A percentile compares a stretch with the other conserved stretches of the same genome.
Conservation (phyloP, 2,113 vertebrate genomes). For the Gavia stellata region DNA sequence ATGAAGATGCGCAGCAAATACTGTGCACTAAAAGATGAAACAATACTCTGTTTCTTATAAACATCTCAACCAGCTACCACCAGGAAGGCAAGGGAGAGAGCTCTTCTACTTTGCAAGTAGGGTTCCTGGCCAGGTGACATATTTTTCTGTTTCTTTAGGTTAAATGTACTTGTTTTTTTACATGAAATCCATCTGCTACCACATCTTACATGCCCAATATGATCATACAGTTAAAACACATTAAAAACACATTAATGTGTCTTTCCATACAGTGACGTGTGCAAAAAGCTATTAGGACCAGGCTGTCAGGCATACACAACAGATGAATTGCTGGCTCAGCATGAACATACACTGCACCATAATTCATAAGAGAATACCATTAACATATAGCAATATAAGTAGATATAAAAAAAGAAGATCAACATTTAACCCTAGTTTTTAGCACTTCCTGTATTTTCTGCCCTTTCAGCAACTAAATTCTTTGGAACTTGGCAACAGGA, state of each 20-base stretch:
- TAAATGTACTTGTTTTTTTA: background rate
- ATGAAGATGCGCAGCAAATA: background rate
- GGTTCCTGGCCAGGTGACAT: background rate
- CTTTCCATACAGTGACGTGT: background rate
- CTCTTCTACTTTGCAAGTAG: background rate
- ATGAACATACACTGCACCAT: background rate
- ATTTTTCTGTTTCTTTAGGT: background rate
- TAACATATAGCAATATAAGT: background rate
- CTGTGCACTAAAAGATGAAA: background rate
- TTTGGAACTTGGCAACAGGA: background rate
- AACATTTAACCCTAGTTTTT: background rate
- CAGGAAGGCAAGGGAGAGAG: background rate
- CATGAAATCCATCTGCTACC: background rate
- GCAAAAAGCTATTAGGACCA: background rate
- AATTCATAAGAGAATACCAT: background rate
- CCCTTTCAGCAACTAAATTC: background rate
- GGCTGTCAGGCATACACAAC: background rate
- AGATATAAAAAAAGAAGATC: background rate
- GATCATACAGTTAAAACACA: background rate
- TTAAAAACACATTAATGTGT: constrained; percentile 34
- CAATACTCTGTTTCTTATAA: background rate
- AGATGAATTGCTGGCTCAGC: background rate
- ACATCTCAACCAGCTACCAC: background rate
- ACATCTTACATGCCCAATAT: background rate
- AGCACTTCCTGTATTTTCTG: background rate